These are phyloP conservation scores for Exephanes ischioxanthus DNA, from an alignment of 2,888 invertebrate species.

Conservation along the genomic window DNA sequence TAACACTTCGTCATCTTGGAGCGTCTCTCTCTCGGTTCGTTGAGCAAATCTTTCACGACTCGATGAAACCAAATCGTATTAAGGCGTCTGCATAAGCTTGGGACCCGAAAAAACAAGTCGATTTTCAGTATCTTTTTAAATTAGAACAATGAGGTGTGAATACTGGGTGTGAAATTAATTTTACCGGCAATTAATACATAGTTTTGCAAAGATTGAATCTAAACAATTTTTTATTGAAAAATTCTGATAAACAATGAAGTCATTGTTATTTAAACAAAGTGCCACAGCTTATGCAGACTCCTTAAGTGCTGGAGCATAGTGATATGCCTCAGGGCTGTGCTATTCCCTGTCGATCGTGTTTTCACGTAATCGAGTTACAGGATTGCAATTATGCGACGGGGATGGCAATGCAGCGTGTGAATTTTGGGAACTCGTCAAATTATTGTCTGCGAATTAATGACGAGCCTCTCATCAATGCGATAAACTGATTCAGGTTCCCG, in stretches of 20 bases:
- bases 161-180: too few species aligned
- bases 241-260: too few species aligned
- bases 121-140: not conserved
- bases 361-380: conserved; percentile 20
- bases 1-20: conserved; percentile 49
- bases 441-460: not conserved
- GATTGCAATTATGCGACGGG: conserved; percentile 5
- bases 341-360: not conserved
- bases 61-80: conserved; percentile 53
- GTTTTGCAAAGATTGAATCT: too few species aligned
- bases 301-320: not conserved
- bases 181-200: not conserved
- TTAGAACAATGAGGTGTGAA: too few species aligned
- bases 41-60: conserved; percentile 59
- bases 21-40: conserved; percentile 40
- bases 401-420: conserved; percentile 4
- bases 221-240: too few species aligned
- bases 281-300: not conserved
- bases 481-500: not conserved
- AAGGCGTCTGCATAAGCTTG: not conserved
- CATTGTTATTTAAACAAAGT: too few species aligned
- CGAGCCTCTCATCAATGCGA: not conserved
- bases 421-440: conserved; percentile 19
- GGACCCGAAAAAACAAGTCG: too few species aligned
- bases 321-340: not conserved